Conservation (phyloP, 1,140 invertebrate species). For the Zaprionus lachaisei region DNA sequence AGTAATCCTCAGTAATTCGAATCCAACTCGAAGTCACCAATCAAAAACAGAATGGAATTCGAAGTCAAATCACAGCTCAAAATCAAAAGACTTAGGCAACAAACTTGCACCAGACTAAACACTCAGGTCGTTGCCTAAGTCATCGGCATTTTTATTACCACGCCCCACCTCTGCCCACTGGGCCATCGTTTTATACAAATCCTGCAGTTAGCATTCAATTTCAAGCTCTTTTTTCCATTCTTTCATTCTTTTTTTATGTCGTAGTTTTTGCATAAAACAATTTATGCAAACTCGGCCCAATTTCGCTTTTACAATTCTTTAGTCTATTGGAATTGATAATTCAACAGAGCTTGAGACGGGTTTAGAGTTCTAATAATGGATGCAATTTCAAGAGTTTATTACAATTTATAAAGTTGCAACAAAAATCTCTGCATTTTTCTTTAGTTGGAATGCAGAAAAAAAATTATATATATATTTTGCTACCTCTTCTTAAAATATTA, state of each 20-base stretch:
- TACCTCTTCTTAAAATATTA: too few species aligned
- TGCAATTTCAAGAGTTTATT: too few species aligned
- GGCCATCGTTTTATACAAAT: neutral
- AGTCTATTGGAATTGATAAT: neutral
- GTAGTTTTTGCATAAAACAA: too few species aligned
- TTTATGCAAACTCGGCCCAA: conserved; percentile 2
- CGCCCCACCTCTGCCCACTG: neutral
- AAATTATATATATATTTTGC: too few species aligned
- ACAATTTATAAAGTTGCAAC: too few species aligned
- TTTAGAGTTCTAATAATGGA: neutral
- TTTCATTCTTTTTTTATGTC: conserved; percentile 3
- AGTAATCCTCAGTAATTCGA: conserved; percentile 37
- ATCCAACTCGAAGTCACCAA: neutral
- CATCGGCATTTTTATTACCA: neutral
- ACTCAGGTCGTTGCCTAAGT: neutral
- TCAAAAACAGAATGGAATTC: neutral
- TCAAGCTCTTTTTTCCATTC: neutral
- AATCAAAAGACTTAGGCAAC: conserved; percentile 38
- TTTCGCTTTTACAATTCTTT: neutral
- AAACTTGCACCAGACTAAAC: neutral
- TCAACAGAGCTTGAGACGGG: neutral
- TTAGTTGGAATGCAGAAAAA: too few species aligned
- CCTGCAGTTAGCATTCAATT: conserved; percentile 4
- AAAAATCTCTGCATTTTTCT: too few species aligned
- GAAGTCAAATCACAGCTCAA: neutral